Evolutionary conservation across 2,113 vertebrate genomes (phyloP), one percentile per base, ranked within the genome.

Genomic region (Pollachius pollachius): DNA sequence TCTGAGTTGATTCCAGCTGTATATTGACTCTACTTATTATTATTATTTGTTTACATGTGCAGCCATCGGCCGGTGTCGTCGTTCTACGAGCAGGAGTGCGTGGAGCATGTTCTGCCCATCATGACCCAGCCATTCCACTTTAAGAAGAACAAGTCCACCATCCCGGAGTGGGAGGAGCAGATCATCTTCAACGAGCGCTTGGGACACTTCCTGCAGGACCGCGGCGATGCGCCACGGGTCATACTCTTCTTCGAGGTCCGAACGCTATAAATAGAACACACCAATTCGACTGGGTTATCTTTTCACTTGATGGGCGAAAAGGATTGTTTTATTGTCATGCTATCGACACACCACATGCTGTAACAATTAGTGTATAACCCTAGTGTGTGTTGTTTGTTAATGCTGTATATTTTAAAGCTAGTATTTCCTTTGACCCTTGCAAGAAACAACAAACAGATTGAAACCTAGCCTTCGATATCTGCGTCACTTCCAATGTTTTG

Each of bases 91-190:
- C 90, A 92, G 77, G 95, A 95, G 52, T 92, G 76, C 52, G 87
- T 93, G 18, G 91, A 93, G 27, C 93, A 95, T 70, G 74, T 99
- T 76, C 93, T 96, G 76, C 97, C 97, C 75, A 87, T 96, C 82
- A 95, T 95, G 88, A 97, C 96, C 3, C 95, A 96, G 57, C 94
- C 96, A 0, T 98, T 94, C 72, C 94, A 99, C 89, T 96, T 97
- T 73, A 97, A 92, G 79, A 94, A 92, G 71, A 92, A 93, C 74
- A 97, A 95, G 74, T 95, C 95, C 48, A 82, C 92, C 27, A 72
- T 96, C 87, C 96, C 97, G 6, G 94, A 96, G 59, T 99, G 97
- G 97, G 94, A 96, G 75, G 97, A 99, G 27, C 97, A 96, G 91
- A 92, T 99, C 68, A 89, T 99, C 89, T 98, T 99, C 90, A 97